These are phyloP conservation scores for Kryphioiulus occultus DNA, from an alignment of 2,888 invertebrate genomes.

Conservation along the genomic window DNA sequence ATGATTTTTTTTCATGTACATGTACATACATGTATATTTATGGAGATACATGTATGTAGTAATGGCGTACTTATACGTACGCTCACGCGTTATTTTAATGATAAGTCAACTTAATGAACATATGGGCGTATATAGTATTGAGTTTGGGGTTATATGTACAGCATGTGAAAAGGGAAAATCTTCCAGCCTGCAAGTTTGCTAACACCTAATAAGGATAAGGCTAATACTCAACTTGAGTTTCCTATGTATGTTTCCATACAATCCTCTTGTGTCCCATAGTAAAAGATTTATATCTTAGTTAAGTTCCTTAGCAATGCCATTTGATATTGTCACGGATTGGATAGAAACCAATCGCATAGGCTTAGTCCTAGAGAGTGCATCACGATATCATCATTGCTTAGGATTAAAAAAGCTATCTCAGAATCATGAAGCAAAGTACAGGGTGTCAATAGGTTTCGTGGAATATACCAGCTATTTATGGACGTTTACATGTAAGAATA, in stretches of 20 bases:
- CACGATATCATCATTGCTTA: neutral
- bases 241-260: neutral
- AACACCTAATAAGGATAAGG: neutral
- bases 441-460: neutral
- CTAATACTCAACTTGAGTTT: neutral
- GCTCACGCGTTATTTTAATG: too few relatives aligned
- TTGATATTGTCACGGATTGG: neutral
- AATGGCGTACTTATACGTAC: neutral
- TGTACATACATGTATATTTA: too few relatives aligned
- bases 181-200: too few relatives aligned
- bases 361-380: neutral
- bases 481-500: too few relatives aligned
- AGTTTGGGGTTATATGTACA: too few relatives aligned
- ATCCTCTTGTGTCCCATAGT: neutral
- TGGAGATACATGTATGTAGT: neutral
- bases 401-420: neutral
- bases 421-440: neutral
- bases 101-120: neutral
- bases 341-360: neutral
- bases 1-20: neutral
- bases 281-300: constrained; percentile 11
- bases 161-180: too few relatives aligned
- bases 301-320: constrained; percentile 25
- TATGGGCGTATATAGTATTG: neutral
- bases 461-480: too few relatives aligned